These are phyloP conservation scores for Papilio demoleus DNA, from an alignment of 2,888 invertebrate species.

Conservation along the genomic window DNA sequence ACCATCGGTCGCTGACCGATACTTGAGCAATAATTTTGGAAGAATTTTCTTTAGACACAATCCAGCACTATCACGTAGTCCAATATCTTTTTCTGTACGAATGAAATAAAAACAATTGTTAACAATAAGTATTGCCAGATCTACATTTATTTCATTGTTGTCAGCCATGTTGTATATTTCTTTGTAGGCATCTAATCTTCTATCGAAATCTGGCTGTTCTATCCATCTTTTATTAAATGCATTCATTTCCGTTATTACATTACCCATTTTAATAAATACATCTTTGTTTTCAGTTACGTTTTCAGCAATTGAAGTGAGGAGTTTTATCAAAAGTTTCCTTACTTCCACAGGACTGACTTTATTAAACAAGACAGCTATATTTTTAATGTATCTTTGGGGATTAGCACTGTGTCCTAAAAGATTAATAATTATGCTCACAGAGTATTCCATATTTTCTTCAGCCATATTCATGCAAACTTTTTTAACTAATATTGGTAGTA, in stretches of 20 bases:
- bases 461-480: conserved; percentile 84
- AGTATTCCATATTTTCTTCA: conserved; percentile 87
- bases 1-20: conserved; percentile 81
- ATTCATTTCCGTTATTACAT: conserved; percentile 88
- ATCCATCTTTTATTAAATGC: conserved; percentile 94
- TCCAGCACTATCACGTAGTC: conserved; percentile 90
- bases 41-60: conserved; percentile 88
- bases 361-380: conserved; percentile 88
- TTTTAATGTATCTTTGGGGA: conserved; percentile 86
- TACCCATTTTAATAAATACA: conserved; percentile 77
- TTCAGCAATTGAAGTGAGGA: conserved; percentile 84
- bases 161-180: conserved; percentile 84
- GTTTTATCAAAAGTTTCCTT: conserved; percentile 86
- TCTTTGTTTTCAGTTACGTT: conserved; percentile 67
- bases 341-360: conserved; percentile 86
- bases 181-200: conserved; percentile 90
- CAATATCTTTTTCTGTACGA: conserved; percentile 91
- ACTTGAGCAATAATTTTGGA: conserved; percentile 84
- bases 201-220: conserved; percentile 97
- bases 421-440: conserved; percentile 89
- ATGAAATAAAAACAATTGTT: conserved; percentile 93
- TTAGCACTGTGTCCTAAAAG: conserved; percentile 87
- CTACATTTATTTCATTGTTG: conserved; percentile 81
- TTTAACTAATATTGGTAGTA: conserved; percentile 88
- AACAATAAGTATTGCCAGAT: conserved; percentile 88